Evolutionary conservation across 92 coral and sea anemone species (phyloP), one percentile per base, ranked within the genome.

Genomic region (Meandrina meandrites): DNA sequence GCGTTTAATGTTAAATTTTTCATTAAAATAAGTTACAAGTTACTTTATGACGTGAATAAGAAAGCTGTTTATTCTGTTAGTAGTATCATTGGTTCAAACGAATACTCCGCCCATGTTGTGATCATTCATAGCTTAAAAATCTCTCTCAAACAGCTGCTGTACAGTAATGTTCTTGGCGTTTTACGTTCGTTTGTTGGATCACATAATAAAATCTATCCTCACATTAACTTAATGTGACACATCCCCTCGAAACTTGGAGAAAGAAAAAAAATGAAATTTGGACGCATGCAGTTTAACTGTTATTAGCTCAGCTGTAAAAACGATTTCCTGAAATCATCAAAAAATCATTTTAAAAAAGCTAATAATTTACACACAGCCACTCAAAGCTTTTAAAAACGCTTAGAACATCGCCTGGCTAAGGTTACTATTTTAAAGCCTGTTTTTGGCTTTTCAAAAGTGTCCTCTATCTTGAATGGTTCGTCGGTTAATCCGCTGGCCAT

Each of bases 291-390:
- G 64, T 24, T 24, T 1, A 28, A 50, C n/a, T 27, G 2, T n/a
- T 68, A 31, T 67, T 81, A 47, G 77, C 45, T 35, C 77, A 81
- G 85, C 67, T 68, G 77, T 37, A 36, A 57, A 79, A 10, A 36
- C 8, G 14, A 24, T 31, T 79, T 79, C 35, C 73, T 36, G 0
- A 2, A 53, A 18, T 22, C 67, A 78, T 78, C 67, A 47, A 78
- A 53, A 50, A 14, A 16, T n/a, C 19, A 53, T 32, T n/a, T n/a
- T n/a, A n/a, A 78, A 78, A 51, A 76, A 45, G 35, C 71, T 66
- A 9, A 28, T 66, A 11, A 27, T 66, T 9, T 21, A 45, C 31
- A 22, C 7, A 1, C 15, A 37, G 15, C 53, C 71, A 54, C 31
- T 45, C 48, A 75, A 75, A 35, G 42, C 45, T 18, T 34, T 54